A percentile compares a stretch with the other conserved stretches of the same genome.
These are phyloP conservation scores for Hirtodrosophila trivittata DNA, from an alignment of 2,888 invertebrate genomes.

Conservation along the genomic window DNA sequence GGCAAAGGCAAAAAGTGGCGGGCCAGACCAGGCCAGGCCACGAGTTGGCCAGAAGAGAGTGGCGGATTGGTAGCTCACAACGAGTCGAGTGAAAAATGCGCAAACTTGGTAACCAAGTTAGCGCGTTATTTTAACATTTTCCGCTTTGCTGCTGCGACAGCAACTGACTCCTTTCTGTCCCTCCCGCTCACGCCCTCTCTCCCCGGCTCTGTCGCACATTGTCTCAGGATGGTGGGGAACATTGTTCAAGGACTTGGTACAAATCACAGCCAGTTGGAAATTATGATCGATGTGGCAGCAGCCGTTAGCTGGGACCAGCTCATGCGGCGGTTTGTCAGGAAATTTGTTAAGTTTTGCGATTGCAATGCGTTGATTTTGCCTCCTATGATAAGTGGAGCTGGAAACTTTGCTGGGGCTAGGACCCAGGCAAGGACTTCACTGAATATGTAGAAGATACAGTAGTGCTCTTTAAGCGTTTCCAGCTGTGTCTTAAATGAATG, in stretches of 20 bases:
- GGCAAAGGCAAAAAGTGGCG: slow-evolving; percentile 8
- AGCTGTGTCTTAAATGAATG: no score
- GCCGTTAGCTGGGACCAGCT: slow-evolving; percentile 47
- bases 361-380: slow-evolving; percentile 47
- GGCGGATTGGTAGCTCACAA: slow-evolving; percentile 46
- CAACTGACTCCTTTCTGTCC: slow-evolving; percentile 27
- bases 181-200: slow-evolving; percentile 13
- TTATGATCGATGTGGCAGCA: slow-evolving; percentile 73
- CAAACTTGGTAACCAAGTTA: slow-evolving; percentile 81
- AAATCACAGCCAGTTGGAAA: slow-evolving; percentile 72
- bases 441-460: no score
- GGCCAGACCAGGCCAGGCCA: slow-evolving; percentile 13
- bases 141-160: slow-evolving; percentile 61
- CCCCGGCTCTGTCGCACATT: slow-evolving; percentile 6
- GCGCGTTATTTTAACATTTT: slow-evolving; percentile 78
- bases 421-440: no score
- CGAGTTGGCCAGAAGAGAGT: no score
- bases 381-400: slow-evolving; percentile 35
- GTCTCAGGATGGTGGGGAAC: slow-evolving; percentile 16
- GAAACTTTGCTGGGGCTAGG: slow-evolving; percentile 15
- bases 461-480: no score
- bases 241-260: slow-evolving; percentile 72
- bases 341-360: slow-evolving; percentile 75
- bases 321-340: slow-evolving; percentile 63
- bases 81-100: slow-evolving; percentile 78